Percentiles rank a stretch among this genome's conserved stretches.
These are phyloP conservation scores for Prunella himalayana DNA, from an alignment of 2,113 vertebrate species.

Conservation along the genomic window DNA sequence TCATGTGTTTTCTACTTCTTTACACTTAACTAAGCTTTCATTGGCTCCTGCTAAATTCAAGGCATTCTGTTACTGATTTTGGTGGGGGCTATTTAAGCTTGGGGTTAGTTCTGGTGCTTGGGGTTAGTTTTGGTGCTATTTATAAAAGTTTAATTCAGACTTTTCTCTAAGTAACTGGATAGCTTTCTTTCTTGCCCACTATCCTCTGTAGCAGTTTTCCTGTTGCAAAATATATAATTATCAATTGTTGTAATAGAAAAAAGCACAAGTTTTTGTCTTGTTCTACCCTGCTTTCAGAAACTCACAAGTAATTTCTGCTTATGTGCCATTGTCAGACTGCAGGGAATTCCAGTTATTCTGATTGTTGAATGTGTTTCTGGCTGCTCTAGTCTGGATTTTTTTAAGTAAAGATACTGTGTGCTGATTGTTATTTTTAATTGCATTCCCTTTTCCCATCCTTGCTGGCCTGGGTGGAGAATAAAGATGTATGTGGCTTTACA, in stretches of 20 bases:
- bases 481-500: constrained; percentile 14
- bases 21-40: constrained; percentile 24
- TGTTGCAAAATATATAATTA: constrained; percentile 13
- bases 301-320: not conserved
- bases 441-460: constrained; percentile 25
- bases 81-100: not conserved
- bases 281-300: not conserved
- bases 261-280: constrained; percentile 52
- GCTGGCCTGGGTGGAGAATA: constrained; percentile 54
- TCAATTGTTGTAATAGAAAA: constrained; percentile 9
- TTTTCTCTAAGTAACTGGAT: not conserved
- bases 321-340: not conserved
- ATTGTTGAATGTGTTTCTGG: constrained; percentile 4
- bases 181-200: not conserved
- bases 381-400: not conserved
- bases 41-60: not conserved
- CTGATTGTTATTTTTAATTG: constrained; percentile 36
- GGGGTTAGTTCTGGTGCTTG: constrained; percentile 55
- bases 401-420: not conserved
- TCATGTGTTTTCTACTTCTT: not conserved
- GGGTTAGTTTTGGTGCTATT: constrained; percentile 60
- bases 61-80: not conserved
- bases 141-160: not conserved
- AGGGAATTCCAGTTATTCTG: not conserved
- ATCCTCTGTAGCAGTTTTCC: not conserved